Conservation (phyloP, 1,140 invertebrate genomes). For the Theocolax elegans region DNA sequence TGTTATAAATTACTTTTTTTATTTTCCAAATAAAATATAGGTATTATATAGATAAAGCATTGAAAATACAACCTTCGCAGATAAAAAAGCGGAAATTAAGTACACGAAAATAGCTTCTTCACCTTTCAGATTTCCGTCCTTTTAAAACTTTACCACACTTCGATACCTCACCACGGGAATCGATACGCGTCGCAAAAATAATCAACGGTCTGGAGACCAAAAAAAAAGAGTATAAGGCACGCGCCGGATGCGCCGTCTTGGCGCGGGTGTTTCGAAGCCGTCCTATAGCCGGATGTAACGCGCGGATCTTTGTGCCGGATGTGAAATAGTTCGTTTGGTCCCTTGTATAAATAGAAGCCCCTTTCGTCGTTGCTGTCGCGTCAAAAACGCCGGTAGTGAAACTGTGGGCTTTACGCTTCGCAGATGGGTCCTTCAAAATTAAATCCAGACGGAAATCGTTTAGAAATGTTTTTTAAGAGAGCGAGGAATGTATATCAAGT, state of each 20-base stretch:
- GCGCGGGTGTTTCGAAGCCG: not conserved
- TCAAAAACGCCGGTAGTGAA: conserved; percentile 6
- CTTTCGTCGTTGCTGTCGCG: not conserved
- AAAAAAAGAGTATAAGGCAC: not conserved
- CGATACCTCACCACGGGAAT: not conserved
- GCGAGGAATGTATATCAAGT: too few relatives aligned
- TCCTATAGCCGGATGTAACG: not conserved
- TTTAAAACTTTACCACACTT: not conserved
- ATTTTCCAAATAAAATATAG: too few relatives aligned
- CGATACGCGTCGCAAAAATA: conserved; percentile 1
- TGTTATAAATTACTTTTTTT: too few relatives aligned
- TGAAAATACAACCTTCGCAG: too few relatives aligned
- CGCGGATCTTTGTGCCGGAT: conserved; percentile 14
- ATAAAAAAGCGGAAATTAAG: not conserved
- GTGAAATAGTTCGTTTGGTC: conserved; percentile 19
- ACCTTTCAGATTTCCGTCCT: not conserved
- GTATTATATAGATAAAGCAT: too few relatives aligned
- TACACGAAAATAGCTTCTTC: not conserved
- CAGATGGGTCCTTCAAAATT: conserved; percentile 20
- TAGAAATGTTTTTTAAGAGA: too few relatives aligned
- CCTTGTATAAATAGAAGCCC: conserved; percentile 24
- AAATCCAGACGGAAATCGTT: too few relatives aligned
- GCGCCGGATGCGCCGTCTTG: not conserved
- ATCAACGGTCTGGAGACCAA: not conserved
- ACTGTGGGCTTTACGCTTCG: not conserved